Percentiles rank a stretch among this genome's conserved stretches.
These are phyloP conservation scores for Petrophora chlorosata DNA, from an alignment of 2,888 invertebrate genomes.

Conservation along the genomic window DNA sequence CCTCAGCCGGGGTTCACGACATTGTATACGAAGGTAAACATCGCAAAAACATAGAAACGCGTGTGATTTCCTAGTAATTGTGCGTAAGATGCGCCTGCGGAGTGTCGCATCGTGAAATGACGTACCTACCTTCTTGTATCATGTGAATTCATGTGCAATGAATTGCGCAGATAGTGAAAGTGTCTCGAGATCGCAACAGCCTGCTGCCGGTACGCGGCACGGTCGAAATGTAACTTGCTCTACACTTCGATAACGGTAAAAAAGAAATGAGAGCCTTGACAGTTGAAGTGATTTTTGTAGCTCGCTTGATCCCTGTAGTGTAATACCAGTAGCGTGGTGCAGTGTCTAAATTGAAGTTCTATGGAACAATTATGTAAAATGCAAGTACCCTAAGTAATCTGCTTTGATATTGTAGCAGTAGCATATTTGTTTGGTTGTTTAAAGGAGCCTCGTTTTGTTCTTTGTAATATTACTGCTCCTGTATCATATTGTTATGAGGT, in stretches of 20 bases:
- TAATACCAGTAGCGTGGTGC: no score
- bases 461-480: no score
- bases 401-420: no score
- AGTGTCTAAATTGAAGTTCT: no score
- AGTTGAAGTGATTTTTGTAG: no score
- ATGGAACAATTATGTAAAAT: no score
- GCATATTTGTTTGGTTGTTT: no score
- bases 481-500: no score
- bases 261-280: conserved; percentile 20
- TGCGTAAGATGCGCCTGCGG: conserved; percentile 21
- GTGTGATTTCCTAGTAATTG: conserved; percentile 32
- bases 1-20: not conserved
- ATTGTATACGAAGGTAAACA: conserved; percentile 16
- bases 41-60: conserved; percentile 23
- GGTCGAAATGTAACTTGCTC: conserved; percentile 21
- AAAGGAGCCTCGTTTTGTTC: no score
- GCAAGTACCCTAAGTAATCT: no score
- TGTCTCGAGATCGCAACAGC: conserved; percentile 26
- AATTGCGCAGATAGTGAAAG: conserved; percentile 39
- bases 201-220: conserved; percentile 26
- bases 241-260: conserved; percentile 18
- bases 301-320: no score
- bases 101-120: conserved; percentile 4
- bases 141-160: conserved; percentile 37
- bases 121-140: no score